phyloP scores from a whole-genome alignment of 2,888 invertebrate genomes.

The Deroplatys truncata region DNA sequence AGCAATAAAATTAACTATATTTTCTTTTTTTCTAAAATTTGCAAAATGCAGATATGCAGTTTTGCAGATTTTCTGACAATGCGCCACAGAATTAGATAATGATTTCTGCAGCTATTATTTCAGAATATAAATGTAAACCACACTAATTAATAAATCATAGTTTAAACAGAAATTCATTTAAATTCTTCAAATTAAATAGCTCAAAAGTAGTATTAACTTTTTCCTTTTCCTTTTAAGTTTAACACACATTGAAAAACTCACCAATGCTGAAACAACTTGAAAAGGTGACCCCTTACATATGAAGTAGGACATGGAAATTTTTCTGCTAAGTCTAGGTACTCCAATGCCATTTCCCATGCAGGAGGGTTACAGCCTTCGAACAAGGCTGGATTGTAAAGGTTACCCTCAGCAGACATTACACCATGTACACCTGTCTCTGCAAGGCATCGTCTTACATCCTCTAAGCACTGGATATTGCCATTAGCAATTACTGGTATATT shows the following conservation, averaged over 20 bases:
- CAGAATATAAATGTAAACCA: too few species aligned
- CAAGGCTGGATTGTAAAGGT: constrained; percentile 94
- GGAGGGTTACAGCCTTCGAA: constrained; percentile 77
- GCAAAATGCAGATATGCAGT: too few species aligned
- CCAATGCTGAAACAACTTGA: constrained; percentile 95
- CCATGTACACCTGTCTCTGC: constrained; percentile 79
- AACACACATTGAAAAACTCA: constrained; percentile 41
- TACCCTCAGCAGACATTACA: constrained; percentile 92
- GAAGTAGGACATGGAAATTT: constrained; percentile 84
- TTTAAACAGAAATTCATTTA: neutral
- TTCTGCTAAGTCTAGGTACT: constrained; percentile 80
- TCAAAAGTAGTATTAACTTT: neutral
- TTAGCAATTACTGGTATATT: constrained; percentile 94
- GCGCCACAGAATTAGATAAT: too few species aligned
- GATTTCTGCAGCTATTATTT: too few species aligned
- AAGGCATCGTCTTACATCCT: constrained; percentile 82
- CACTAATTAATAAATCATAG: too few species aligned
- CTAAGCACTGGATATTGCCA: constrained; percentile 91
- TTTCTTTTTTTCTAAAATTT: too few species aligned
- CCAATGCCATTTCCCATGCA: constrained; percentile 82
- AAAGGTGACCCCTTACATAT: constrained; percentile 89
- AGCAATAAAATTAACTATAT: too few species aligned
- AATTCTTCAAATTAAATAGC: neutral
- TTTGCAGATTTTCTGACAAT: too few species aligned
- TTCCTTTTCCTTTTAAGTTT: neutral